Conservation (phyloP, 2,888 invertebrate species). For the Caenorhabditis parvicauda region DNA sequence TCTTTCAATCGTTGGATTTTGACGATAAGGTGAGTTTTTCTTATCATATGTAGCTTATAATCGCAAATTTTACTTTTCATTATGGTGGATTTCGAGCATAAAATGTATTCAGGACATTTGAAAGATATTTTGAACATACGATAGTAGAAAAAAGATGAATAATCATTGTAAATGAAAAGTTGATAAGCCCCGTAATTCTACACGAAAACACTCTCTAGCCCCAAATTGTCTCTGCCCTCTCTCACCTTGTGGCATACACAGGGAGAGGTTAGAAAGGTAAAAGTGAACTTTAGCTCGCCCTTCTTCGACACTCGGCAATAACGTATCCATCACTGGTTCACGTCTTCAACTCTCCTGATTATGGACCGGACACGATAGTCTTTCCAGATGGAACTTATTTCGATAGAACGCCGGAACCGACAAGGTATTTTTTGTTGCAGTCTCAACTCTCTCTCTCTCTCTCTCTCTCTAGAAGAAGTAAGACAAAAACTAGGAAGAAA, state of each 20-base stretch:
- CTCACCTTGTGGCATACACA: too few species aligned
- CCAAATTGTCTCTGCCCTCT: too few species aligned
- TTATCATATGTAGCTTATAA: neutral
- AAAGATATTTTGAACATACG: too few species aligned
- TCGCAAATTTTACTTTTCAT: neutral
- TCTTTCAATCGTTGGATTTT: conserved; percentile 44
- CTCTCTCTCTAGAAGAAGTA: too few species aligned
- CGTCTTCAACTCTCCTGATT: conserved; percentile 57
- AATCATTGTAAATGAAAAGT: too few species aligned
- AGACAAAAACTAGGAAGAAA: too few species aligned
- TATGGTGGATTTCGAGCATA: too few species aligned
- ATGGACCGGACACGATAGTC: conserved; percentile 56
- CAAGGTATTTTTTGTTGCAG: conserved; percentile 23
- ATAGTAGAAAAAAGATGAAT: too few species aligned
- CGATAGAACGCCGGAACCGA: conserved; percentile 53
- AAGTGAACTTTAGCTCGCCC: conserved; percentile 50
- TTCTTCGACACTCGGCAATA: conserved; percentile 59
- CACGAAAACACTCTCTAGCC: too few species aligned
- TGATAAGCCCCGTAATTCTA: too few species aligned
- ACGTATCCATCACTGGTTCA: conserved; percentile 60
- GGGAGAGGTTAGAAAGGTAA: too few species aligned
- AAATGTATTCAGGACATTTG: too few species aligned
- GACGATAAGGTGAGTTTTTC: conserved; percentile 44
- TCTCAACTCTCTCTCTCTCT: neutral
- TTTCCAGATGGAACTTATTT: conserved; percentile 60